Conservation (phyloP, 2,113 vertebrate genomes). For the Psophia crepitans region DNA sequence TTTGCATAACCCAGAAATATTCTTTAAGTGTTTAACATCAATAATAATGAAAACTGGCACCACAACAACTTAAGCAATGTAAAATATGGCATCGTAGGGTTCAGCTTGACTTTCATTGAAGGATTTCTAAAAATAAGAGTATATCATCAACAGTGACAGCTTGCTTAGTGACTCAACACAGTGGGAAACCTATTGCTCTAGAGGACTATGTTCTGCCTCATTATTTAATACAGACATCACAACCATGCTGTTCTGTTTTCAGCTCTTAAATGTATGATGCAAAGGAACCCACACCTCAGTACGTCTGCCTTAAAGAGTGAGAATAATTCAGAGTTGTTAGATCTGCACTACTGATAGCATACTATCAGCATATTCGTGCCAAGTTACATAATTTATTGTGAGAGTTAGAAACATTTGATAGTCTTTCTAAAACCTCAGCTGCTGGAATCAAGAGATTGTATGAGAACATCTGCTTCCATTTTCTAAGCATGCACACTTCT, state of each 20-base stretch:
- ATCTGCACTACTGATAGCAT: background rate
- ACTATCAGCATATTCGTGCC: background rate
- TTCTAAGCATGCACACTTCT: background rate
- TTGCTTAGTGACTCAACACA: constrained; percentile 59
- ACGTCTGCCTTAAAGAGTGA: constrained; percentile 1
- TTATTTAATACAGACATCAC: constrained; percentile 64
- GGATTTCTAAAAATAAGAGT: constrained; percentile 69
- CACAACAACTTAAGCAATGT: constrained; percentile 66
- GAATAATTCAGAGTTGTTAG: constrained; percentile 47
- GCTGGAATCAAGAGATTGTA: constrained; percentile 29
- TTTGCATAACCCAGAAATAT: constrained; percentile 71
- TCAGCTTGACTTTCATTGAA: constrained; percentile 64
- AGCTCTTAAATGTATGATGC: constrained; percentile 29
- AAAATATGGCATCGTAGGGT: constrained; percentile 44
- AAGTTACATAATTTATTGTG: constrained; percentile 35
- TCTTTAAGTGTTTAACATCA: constrained; percentile 74
- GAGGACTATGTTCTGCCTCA: constrained; percentile 61
- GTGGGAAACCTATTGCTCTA: constrained; percentile 57
- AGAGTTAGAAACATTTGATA: constrained; percentile 22
- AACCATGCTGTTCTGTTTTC: constrained; percentile 59
- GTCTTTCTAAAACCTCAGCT: constrained; percentile 40
- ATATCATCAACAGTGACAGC: constrained; percentile 64
- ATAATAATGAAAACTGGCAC: constrained; percentile 75
- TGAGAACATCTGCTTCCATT: constrained; percentile 33
- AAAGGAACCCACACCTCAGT: constrained; percentile 58